Evolutionary conservation across 1,140 invertebrate genomes (phyloP), one percentile per base, ranked within the genome.

Genomic region (Capitella teleta): DNA sequence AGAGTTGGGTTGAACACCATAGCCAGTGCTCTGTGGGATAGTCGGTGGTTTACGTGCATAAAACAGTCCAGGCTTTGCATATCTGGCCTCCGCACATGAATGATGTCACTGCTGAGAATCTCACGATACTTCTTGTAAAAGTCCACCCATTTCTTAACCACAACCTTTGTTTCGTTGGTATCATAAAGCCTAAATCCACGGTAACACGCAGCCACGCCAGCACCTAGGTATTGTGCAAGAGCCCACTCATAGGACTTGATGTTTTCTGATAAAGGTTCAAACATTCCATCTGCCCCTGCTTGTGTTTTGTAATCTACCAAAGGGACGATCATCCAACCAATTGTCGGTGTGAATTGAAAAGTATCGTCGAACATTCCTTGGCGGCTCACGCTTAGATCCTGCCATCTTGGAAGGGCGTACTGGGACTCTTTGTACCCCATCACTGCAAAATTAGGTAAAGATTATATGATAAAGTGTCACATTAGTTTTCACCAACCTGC

Each of bases 151-250:
- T 40, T 41, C 16, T n/a, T 49, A 1, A 49, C 47, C 4, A 49
- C 19, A 18, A 28, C 36, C 30, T 37, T 38, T 4, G 47, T 49
- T 2, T 18, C 47, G 14, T 38, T 25, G 19, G 16, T 40, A 26
- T 49, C 47, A 16, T 49, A 49, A 3, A 49, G 4, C 28, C 36
- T 34, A 28, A 24, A 49, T 21, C 47, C 47, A 16, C 47, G 47
- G 21, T 49, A 49, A 37, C 47, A 49, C 14, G 47, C 47, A 14
- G 47, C 47, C 16, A 49, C 47, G 12, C 47, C 47, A 25, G 47
- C 47, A 40, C 47, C 30, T 10, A 49, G 28, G 30, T 49, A 49
- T 26, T 49, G 47, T 18, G 47, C 47, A 14, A 49, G 28, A 38
- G 32, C 47, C 47, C 47, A 49, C 19, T 49, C 36, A 21, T 40